Evolutionary conservation across 2,113 vertebrate genomes (phyloP).

Genomic region (Lepus europaeus): DNA sequence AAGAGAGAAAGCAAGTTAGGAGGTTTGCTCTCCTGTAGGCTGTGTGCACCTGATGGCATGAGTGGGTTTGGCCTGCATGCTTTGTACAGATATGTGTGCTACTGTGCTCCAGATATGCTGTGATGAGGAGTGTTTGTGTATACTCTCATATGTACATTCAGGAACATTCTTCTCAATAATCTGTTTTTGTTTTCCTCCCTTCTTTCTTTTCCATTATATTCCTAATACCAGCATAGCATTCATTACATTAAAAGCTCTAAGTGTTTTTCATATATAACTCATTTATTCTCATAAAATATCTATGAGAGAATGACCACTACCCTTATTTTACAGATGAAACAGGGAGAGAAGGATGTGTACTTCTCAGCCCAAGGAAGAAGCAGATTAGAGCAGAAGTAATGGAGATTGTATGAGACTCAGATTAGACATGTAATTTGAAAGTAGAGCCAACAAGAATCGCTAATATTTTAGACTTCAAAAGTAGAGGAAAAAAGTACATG

Average conservation of each 20-base stretch:
- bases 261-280: conserved; percentile 52
- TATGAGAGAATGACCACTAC: conserved; percentile 39
- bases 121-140: background rate
- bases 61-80: background rate
- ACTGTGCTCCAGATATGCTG: background rate
- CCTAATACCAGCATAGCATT: background rate
- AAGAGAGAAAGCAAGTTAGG: conserved; percentile 77
- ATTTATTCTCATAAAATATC: conserved; percentile 57
- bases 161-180: background rate
- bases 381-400: background rate
- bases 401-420: background rate
- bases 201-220: conserved; percentile 36
- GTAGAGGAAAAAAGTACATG: background rate
- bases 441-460: conserved; percentile 2
- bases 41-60: background rate
- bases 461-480: conserved; percentile 2
- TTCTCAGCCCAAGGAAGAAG: background rate
- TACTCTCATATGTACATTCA: background rate
- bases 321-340: conserved; percentile 35
- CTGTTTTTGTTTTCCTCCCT: conserved; percentile 6
- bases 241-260: conserved; percentile 12
- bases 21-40: conserved; percentile 10
- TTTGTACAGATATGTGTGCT: background rate
- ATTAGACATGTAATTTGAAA: conserved; percentile 43
- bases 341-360: background rate